Conservation (phyloP, 2,797 vertebrate species). For the Alouatta caraya region DNA sequence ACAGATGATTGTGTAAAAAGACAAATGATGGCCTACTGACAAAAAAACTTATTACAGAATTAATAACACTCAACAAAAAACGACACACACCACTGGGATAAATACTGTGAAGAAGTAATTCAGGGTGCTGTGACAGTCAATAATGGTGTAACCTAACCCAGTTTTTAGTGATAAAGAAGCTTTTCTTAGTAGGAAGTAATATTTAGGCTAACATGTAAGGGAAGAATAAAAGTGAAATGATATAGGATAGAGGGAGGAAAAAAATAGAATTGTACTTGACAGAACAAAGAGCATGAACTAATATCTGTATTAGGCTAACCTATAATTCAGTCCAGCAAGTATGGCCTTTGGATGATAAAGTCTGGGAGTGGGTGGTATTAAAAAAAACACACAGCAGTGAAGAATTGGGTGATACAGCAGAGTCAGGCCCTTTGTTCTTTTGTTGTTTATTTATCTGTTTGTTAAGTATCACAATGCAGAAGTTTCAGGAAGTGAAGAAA, state of each 20-base stretch:
- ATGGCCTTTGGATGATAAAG: background rate
- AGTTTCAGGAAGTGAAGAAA: background rate
- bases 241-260: fast-evolving
- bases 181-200: background rate
- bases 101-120: background rate
- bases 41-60: background rate
- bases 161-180: background rate
- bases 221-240: background rate
- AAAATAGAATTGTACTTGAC: background rate
- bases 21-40: background rate
- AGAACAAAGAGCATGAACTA: background rate
- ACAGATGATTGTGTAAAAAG: background rate
- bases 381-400: background rate
- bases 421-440: background rate
- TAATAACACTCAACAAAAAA: background rate
- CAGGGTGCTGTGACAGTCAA: background rate
- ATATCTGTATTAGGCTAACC: background rate
- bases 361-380: background rate
- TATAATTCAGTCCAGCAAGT: background rate
- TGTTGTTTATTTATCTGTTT: background rate
- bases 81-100: background rate
- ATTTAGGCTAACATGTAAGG: background rate
- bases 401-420: background rate
- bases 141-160: background rate
- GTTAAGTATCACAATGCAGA: background rate